phyloP scores from a whole-genome alignment of 2,113 vertebrate genomes.

The Nymphicus hollandicus region DNA sequence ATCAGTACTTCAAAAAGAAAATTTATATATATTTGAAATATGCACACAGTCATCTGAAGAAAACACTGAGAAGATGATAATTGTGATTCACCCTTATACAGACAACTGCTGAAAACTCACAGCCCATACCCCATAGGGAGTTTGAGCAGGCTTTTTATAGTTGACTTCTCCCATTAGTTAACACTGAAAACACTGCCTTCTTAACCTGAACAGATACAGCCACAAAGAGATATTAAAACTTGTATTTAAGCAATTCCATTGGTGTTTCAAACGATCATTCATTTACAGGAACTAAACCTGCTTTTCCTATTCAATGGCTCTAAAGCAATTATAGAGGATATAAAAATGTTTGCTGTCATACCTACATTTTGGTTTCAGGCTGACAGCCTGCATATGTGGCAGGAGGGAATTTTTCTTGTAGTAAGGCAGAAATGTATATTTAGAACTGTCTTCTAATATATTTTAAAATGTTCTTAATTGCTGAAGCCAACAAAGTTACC shows the following conservation, averaged over 20 bases:
- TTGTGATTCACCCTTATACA: neutral
- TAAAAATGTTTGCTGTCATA: neutral
- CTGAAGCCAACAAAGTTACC: neutral
- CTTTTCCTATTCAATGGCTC: neutral
- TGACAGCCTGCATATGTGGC: neutral
- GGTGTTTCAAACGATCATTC: neutral
- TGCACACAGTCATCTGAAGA: neutral
- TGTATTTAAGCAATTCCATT: neutral
- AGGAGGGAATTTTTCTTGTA: neutral
- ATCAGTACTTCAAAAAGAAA: neutral
- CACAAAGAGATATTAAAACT: neutral
- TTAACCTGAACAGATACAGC: neutral
- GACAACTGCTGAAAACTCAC: neutral
- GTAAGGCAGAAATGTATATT: neutral
- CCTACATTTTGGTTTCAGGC: neutral
- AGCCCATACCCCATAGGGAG: neutral
- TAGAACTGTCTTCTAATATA: neutral
- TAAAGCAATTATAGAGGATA: neutral
- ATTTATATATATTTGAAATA: neutral
- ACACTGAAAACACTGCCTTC: neutral
- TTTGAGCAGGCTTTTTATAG: neutral
- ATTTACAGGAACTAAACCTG: neutral
- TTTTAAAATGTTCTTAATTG: neutral
- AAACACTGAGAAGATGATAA: neutral
- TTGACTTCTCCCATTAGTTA: neutral